Conservation (phyloP, 2,888 invertebrate genomes). For the Drosophila kambysellisi region DNA sequence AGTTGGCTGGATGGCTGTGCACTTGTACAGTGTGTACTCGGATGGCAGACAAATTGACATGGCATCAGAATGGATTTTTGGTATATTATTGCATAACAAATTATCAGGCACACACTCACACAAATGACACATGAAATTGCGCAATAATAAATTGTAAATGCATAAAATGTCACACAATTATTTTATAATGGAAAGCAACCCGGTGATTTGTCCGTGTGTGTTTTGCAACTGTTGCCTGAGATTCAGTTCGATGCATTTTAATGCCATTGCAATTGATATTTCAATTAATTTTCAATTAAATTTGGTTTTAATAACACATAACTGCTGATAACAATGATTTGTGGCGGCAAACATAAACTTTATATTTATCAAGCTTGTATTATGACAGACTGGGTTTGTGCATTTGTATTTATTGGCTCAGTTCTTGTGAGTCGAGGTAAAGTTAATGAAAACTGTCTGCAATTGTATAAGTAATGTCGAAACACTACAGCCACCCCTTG, state of each 20-base stretch:
- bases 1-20: slow-evolving; percentile 24
- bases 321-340: slow-evolving; percentile 36
- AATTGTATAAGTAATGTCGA: neutral
- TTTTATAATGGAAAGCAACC: slow-evolving; percentile 37
- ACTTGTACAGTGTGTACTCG: slow-evolving; percentile 48
- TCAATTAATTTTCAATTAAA: slow-evolving; percentile 77
- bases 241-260: slow-evolving; percentile 50
- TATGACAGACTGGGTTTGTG: neutral
- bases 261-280: slow-evolving; percentile 72
- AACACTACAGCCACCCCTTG: neutral
- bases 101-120: slow-evolving; percentile 42
- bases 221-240: slow-evolving; percentile 23
- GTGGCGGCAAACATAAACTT: slow-evolving; percentile 6
- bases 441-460: neutral
- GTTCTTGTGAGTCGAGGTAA: neutral
- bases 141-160: slow-evolving; percentile 64
- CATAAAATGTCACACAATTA: slow-evolving; percentile 62
- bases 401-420: neutral
- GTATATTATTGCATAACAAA: slow-evolving; percentile 61
- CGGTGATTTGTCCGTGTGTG: neutral
- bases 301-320: slow-evolving; percentile 64
- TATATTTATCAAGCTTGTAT: slow-evolving; percentile 36
- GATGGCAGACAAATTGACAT: slow-evolving; percentile 54
- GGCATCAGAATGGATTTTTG: slow-evolving; percentile 55
- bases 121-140: slow-evolving; percentile 38